These are phyloP conservation scores for Xiphorhynchus elegans DNA, from an alignment of 2,113 vertebrate species.

Conservation along the genomic window DNA sequence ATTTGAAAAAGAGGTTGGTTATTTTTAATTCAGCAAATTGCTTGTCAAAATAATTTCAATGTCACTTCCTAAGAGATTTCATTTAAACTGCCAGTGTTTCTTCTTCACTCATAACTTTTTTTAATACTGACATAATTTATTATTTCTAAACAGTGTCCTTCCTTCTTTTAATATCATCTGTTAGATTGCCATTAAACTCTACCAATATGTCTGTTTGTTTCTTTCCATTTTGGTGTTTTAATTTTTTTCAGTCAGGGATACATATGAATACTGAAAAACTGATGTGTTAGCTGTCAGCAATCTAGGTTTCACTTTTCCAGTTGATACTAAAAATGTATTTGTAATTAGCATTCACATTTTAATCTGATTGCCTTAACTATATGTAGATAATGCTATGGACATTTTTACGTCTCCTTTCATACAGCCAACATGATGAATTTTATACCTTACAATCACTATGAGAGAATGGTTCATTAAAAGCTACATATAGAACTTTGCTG, in stretches of 20 bases:
- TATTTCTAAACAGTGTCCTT: not conserved
- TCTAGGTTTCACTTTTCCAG: not conserved
- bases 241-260: not conserved
- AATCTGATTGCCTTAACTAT: not conserved
- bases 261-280: not conserved
- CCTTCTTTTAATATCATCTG: not conserved
- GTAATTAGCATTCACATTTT: not conserved
- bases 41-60: not conserved
- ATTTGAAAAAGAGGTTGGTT: not conserved
- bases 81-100: not conserved
- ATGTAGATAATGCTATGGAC: not conserved
- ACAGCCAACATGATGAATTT: not conserved
- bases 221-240: not conserved
- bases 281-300: not conserved
- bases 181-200: not conserved
- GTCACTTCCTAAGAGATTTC: not conserved
- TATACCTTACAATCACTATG: not conserved
- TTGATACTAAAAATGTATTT: not conserved
- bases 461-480: not conserved
- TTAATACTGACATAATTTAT: not conserved
- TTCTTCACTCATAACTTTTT: not conserved
- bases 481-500: not conserved
- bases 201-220: not conserved
- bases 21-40: not conserved
- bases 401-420: not conserved